A percentile compares a stretch with the other conserved stretches of the same genome.
These are phyloP conservation scores for Diorhabda carinulata DNA, from an alignment of 1,140 invertebrate species.

Conservation along the genomic window DNA sequence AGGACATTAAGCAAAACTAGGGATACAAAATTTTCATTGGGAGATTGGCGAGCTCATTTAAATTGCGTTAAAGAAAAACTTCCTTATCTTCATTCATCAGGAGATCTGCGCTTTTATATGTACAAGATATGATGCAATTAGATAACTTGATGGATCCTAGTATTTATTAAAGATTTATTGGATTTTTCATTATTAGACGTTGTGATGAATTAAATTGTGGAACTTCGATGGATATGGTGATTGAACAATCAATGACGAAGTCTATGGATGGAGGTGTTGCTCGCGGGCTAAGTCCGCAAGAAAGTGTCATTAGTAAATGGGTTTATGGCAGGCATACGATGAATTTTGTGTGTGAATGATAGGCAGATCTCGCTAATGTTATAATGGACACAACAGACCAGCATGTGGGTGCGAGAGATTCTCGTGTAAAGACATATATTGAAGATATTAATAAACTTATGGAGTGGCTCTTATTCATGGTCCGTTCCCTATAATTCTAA, in stretches of 20 bases:
- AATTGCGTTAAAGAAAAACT: constrained; percentile 27
- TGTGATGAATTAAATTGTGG: constrained; percentile 25
- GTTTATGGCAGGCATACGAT: constrained; percentile 37
- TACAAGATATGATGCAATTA: constrained; percentile 19
- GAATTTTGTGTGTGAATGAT: constrained; percentile 36
- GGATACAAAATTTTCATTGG: constrained; percentile 46
- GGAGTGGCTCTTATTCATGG: constrained; percentile 5
- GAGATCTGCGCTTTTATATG: constrained; percentile 11
- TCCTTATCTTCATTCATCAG: neutral
- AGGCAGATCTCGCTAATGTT: constrained; percentile 43
- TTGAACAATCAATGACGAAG: constrained; percentile 47
- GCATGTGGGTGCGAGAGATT: constrained; percentile 46
- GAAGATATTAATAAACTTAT: constrained; percentile 8
- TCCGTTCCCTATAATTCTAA: neutral
- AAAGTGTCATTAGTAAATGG: constrained; percentile 47
- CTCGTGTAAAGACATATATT: constrained; percentile 15
- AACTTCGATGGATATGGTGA: constrained; percentile 36
- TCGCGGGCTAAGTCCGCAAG: constrained; percentile 41
- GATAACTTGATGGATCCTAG: constrained; percentile 12
- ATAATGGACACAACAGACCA: constrained; percentile 44
- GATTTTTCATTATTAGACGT: neutral
- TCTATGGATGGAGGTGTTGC: constrained; percentile 46
- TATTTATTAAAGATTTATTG: constrained; percentile 15
- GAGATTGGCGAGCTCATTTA: constrained; percentile 47
- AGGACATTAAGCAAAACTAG: constrained; percentile 41